Evolutionary conservation across 2,797 vertebrate genomes (phyloP).

Genomic region (Rhadinocentrus ornatus): DNA sequence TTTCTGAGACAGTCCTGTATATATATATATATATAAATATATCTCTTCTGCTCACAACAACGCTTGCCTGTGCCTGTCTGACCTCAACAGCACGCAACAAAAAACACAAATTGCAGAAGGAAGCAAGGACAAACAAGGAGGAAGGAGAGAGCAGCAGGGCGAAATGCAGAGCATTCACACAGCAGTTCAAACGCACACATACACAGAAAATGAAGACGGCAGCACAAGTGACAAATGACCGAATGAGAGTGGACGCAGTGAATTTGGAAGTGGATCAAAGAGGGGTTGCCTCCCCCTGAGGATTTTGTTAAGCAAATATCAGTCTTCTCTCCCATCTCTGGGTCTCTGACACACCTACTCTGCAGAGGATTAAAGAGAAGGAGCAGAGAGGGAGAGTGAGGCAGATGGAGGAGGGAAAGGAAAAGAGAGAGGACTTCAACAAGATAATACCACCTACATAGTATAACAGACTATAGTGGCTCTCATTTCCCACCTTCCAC

Average conservation of each 20-base stretch:
- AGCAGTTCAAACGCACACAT: conserved; percentile 9
- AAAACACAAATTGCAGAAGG: conserved; percentile 50
- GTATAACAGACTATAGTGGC: conserved; percentile 17
- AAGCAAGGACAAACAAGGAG: conserved; percentile 38
- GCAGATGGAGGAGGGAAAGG: conserved; percentile 39
- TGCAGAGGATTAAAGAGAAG: conserved; percentile 73
- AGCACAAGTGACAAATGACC: conserved; percentile 58
- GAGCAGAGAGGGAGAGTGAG: conserved; percentile 48
- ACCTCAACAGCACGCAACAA: conserved; percentile 59
- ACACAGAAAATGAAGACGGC: conserved; percentile 28
- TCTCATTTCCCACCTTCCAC: background rate
- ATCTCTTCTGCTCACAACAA: conserved; percentile 41
- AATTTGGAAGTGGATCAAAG: conserved; percentile 76
- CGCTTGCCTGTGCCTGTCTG: conserved; percentile 59
- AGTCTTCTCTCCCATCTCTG: conserved; percentile 54
- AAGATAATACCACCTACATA: conserved; percentile 65
- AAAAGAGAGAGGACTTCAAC: conserved; percentile 55
- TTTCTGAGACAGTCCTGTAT: too few relatives aligned
- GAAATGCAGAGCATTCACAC: conserved; percentile 43
- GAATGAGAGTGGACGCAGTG: conserved; percentile 61
- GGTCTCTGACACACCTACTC: conserved; percentile 65
- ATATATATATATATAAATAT: background rate
- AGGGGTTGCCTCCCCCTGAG: conserved; percentile 55
- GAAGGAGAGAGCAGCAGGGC: conserved; percentile 33
- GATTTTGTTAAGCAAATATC: conserved; percentile 79